A percentile compares a stretch with the other conserved stretches of the same genome.
These are phyloP conservation scores for Elaphurus davidianus DNA, from an alignment of 2,113 vertebrate genomes.

Conservation along the genomic window DNA sequence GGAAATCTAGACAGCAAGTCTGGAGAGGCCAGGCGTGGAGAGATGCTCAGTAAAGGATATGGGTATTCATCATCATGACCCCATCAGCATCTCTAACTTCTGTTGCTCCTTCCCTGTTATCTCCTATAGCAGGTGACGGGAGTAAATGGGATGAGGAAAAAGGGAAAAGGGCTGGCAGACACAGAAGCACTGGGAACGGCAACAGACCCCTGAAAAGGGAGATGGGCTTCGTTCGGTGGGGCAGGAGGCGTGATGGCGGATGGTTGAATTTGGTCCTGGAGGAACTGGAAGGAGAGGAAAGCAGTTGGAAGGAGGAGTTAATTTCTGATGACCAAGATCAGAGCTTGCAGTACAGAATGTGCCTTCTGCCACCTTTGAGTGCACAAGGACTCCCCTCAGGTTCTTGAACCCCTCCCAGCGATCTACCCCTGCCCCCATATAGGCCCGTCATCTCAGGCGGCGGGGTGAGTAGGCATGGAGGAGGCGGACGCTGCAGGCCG, in stretches of 20 bases:
- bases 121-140: neutral
- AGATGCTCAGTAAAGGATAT: neutral
- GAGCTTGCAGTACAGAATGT: neutral
- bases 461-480: fast-evolving
- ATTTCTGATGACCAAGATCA: neutral
- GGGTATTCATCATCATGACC: neutral
- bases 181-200: neutral
- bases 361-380: neutral
- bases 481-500: fast-evolving
- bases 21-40: fast-evolving
- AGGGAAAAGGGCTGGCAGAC: neutral
- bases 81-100: no score
- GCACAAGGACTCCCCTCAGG: neutral
- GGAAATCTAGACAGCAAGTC: neutral
- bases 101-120: neutral
- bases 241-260: neutral
- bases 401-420: fast-evolving
- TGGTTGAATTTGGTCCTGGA: neutral
- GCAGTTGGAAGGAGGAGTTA: neutral
- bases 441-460: neutral
- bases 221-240: neutral
- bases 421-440: fast-evolving
- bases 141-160: neutral
- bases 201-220: neutral
- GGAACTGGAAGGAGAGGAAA: neutral